A percentile compares a stretch with the other conserved stretches of the same genome.
phyloP scores from a whole-genome alignment of 2,113 vertebrate genomes.

The Circaetus gallicus region DNA sequence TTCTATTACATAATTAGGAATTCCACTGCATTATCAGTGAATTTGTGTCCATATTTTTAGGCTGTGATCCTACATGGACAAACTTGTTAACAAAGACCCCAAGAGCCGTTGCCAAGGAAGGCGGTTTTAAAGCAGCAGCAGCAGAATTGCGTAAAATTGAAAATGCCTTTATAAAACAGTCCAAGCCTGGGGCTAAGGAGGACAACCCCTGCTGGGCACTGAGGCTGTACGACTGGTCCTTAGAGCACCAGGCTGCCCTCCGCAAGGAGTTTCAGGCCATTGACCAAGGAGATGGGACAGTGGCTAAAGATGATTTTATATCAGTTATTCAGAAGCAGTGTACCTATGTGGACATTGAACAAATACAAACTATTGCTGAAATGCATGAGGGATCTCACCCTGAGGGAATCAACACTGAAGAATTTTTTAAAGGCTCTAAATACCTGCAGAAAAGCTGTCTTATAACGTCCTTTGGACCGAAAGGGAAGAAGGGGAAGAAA shows the following conservation, averaged over 20 bases:
- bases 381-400: constrained; percentile 66
- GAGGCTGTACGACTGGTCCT: constrained; percentile 88
- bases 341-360: constrained; percentile 53
- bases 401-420: constrained; percentile 69
- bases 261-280: constrained; percentile 53
- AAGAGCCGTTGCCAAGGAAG: constrained; percentile 78
- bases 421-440: constrained; percentile 87
- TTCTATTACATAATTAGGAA: not conserved
- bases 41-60: constrained; percentile 63
- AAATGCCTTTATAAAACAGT: constrained; percentile 64
- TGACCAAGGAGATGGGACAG: constrained; percentile 47
- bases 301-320: constrained; percentile 74
- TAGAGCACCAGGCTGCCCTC: constrained; percentile 75
- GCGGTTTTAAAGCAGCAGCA: constrained; percentile 77
- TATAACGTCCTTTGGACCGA: constrained; percentile 75
- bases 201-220: constrained; percentile 78
- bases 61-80: constrained; percentile 86
- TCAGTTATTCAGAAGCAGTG: constrained; percentile 70
- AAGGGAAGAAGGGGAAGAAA: constrained; percentile 68
- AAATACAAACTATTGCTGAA: constrained; percentile 66
- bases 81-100: constrained; percentile 79
- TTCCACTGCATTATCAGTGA: not conserved
- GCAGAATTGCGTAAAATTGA: constrained; percentile 82
- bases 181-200: constrained; percentile 38
- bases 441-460: constrained; percentile 83